phyloP scores from a whole-genome alignment of 2,888 invertebrate species.

The Tetheella fluctuosa region DNA sequence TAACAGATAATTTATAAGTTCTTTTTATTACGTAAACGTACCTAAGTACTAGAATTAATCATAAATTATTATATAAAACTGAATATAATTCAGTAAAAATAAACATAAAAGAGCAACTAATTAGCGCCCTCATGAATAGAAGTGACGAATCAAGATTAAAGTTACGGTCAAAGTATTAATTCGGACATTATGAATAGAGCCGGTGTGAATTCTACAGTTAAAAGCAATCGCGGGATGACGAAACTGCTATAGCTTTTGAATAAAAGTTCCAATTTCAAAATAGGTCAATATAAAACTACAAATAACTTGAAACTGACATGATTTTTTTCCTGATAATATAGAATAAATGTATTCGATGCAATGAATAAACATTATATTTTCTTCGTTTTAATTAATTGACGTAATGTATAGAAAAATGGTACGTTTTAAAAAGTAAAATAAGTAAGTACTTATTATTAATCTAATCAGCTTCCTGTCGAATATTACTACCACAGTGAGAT shows the following conservation, averaged over 20 bases:
- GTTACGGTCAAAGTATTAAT: conserved; percentile 8
- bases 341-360: too few species aligned
- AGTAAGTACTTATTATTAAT: too few species aligned
- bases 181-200: not conserved
- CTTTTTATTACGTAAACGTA: too few species aligned
- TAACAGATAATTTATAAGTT: too few species aligned
- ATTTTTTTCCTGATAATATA: not conserved
- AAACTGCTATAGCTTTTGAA: not conserved
- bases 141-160: conserved; percentile 4
- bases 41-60: not conserved
- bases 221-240: not conserved
- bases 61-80: not conserved
- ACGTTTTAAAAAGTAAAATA: too few species aligned
- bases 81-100: not conserved
- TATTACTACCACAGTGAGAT: too few species aligned
- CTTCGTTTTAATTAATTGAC: too few species aligned
- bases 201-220: not conserved
- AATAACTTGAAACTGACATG: not conserved
- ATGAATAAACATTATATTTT: too few species aligned
- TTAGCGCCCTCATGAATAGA: conserved; percentile 4
- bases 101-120: not conserved
- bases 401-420: too few species aligned
- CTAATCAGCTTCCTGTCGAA: too few species aligned
- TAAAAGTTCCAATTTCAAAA: not conserved
- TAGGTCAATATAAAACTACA: not conserved